Conservation (phyloP, 1,140 invertebrate species). For the Bathynomus jamesi region DNA sequence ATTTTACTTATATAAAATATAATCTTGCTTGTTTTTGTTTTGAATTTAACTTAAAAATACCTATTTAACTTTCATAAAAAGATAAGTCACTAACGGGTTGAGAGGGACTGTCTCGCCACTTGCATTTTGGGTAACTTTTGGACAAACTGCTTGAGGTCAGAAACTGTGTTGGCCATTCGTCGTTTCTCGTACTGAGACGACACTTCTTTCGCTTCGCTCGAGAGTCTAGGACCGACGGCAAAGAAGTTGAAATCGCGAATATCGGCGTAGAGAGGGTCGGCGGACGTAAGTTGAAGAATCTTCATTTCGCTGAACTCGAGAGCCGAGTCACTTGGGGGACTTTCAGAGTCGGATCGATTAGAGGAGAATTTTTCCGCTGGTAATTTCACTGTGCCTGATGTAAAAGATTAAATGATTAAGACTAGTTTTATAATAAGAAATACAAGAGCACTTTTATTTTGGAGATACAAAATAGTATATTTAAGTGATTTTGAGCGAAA, state of each 20-base stretch:
- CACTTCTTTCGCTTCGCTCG: slow-evolving; percentile 77
- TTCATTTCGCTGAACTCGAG: slow-evolving; percentile 58
- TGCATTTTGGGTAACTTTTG: slow-evolving; percentile 79
- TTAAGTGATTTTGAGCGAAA: no score
- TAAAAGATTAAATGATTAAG: slow-evolving; percentile 19
- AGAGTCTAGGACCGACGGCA: slow-evolving; percentile 74
- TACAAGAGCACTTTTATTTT: no score
- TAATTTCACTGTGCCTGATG: slow-evolving; percentile 67
- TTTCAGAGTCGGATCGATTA: slow-evolving; percentile 49
- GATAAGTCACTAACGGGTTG: slow-evolving; percentile 56
- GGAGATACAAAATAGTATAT: no score
- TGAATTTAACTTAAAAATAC: no score
- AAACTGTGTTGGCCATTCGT: slow-evolving; percentile 75
- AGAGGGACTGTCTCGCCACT: slow-evolving; percentile 72
- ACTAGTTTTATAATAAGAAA: slow-evolving; percentile 7
- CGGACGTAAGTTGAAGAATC: slow-evolving; percentile 78
- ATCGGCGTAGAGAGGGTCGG: slow-evolving; percentile 80
- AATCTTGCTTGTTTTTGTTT: no score
- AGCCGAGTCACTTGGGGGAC: slow-evolving; percentile 48
- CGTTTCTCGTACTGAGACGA: slow-evolving; percentile 77
- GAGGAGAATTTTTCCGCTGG: slow-evolving; percentile 70
- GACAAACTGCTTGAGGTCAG: slow-evolving; percentile 91
- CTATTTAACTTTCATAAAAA: no score
- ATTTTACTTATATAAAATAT: no score
- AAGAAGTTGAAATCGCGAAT: slow-evolving; percentile 90